Base-by-base conservation (phyloP, 2,888 invertebrate species). In the Pheosia gnoma region DNA sequence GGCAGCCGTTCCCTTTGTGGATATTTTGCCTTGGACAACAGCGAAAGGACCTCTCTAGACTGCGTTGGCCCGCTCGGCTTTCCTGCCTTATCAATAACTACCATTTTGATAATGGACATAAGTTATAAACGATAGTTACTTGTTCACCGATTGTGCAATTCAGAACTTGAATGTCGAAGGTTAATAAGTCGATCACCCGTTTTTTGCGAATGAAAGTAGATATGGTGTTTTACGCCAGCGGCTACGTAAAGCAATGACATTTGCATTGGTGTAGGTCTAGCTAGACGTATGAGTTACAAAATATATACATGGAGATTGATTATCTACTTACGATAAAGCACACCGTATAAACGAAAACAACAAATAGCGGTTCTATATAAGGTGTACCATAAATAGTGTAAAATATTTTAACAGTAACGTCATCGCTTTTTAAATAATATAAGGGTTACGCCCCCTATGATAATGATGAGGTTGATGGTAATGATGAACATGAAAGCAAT, bases 141-240 rank as follows among this genome's bases (percentile, higher is more conserved):
- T 63, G 53, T 66, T 64, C 58, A 63, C 60, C 61, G 57, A 65
- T 72, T 69, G 69, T 55, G 75, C 66, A 71, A 74, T 52, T 59
- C 57, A 63, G 58, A 65, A 66, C 45, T 63, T 74, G 57, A 66
- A 62, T 68, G 63, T 74, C 63, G 69, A 74, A 72, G 72, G 75
- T 67, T 63, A 51, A 57, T 60, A 72, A 61, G 63, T 49, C 63
- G 51, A 66, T 66, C 25, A 65, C 7, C 59, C 59, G 62, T 61
- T 67, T 61, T 74, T 59, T 58, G 25, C 59, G 59, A 54, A 60
- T 64, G 62, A 70, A 70, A 61, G 59, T 13, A 54, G 58, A 57
- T 49, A 43, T 8, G 13, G 41, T 54, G 25, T 71, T 59, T 45
- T 51, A 54, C 51, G 55, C 57, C 58, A 8, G 37, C 11, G 9